Base-by-base conservation (phyloP, 2,113 vertebrate species). In the Callocephalon fimbriatum region DNA sequence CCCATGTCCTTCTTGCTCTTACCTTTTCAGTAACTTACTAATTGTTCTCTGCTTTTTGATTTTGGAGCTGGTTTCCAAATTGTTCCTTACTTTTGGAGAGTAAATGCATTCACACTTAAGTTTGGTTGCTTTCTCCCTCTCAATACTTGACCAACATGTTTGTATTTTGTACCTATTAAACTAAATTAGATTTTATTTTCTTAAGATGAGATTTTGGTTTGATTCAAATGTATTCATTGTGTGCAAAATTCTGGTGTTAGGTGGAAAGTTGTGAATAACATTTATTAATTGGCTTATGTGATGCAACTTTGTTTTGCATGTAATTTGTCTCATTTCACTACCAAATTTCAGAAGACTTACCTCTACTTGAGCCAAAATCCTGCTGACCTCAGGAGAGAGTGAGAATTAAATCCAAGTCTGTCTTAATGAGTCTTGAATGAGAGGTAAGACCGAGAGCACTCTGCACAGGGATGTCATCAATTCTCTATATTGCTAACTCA, bases 81-180 rank as follows among this genome's bases (percentile, higher is more conserved):
- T 23, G 3, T 70, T 70, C n/a, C n/a, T 40, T 66, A 25, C 23
- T 16, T 61, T 71, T 74, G 20, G 7, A 29, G 10, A 9, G 17
- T 32, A 70, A 72, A 47, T 3, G 16, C 38, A 44, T 40, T 45
- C 67, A 16, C 12, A 12, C 4, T 42, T 16, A 20, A 15, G 26
- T 50, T 32, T 80, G 31, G 9, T 62, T 62, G 4, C 31, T 71
- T 84, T 75, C 51, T 76, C 12, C 21, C 10, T 48, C 45, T 42
- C 35, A 38, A 6, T 21, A 38, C 5, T 48, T 53, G 25, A 31
- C 50, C 37, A 53, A 23, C 6, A 22, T 0, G 0, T 56, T 61
- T 65, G 17, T 23, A 16, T 66, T 79, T 63, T 4, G 0, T 59
- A 37, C 9, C 27, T 54, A 10, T 15, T 20, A 45, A 50, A 12